Base-by-base conservation (phyloP, 2,797 vertebrate species). In the Poliocrania exsul region DNA sequence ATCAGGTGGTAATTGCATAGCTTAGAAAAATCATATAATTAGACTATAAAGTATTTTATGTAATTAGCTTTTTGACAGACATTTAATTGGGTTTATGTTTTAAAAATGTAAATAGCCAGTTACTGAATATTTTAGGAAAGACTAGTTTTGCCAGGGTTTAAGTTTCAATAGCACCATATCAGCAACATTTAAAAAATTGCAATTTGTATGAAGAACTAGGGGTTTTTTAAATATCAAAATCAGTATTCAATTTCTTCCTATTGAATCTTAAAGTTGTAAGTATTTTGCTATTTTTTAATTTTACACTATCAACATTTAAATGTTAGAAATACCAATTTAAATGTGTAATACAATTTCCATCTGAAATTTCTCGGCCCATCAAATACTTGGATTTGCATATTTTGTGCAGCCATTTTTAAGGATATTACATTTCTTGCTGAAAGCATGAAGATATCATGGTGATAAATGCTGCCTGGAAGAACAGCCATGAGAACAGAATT, bases 41-140 rank as follows among this genome's bases (percentile, higher is more conserved):
- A 73, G 37, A 38, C 78, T 94, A 91, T 96, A 96, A 64, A 93
- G 84, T 37, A 15, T 44, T 79, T 93, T 85, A 18, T 15, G 47
- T 77, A 95, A 94, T 95, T 85, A 95, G 57, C 29, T 69, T 35
- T 97, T 86, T 77, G 94, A 79, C 70, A 96, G 81, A 74, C 26
- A 74, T 90, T 97, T 91, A 91, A 94, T 96, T 96, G 5, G 33
- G 57, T 86, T 96, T 93, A 75, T 90, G 53, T 70, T 95, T 91
- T 88, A 74, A 93, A 87, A 62, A 80, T 82, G 25, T 92, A 94
- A 96, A 93, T 95, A 96, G 16, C 56, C 83, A 57, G 56, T 66
- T 91, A 77, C 16, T 47, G 50, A 88, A 70, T 92, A 77, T 92
- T 90, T n/a, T 73, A 73, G 46, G 19, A 64, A 91, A 81, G 49